A percentile compares a stretch with the other conserved stretches of the same genome.
phyloP scores from a whole-genome alignment of 2,797 vertebrate species.

The Sardinella longiceps region DNA sequence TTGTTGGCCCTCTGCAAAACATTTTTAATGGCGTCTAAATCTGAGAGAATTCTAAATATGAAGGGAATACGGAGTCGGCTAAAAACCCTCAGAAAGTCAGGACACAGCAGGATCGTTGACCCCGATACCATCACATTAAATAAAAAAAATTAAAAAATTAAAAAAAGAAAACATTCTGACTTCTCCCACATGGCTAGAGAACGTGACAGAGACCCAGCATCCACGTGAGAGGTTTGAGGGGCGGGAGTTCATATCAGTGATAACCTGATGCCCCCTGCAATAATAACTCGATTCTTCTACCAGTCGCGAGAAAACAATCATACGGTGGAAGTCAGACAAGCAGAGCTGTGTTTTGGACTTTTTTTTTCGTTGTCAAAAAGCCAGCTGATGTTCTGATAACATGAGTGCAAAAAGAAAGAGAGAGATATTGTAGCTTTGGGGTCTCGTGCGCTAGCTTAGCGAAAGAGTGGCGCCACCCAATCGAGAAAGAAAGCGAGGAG shows the following conservation, averaged over 20 bases:
- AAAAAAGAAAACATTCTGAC: not conserved
- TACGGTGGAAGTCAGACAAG: not conserved
- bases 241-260: not conserved
- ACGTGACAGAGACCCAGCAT: not conserved
- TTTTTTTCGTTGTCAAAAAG: not conserved
- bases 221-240: not conserved
- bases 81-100: not conserved
- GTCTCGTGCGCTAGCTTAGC: not conserved
- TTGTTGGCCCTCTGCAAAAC: not conserved
- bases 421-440: not conserved
- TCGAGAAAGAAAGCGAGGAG: not conserved
- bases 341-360: not conserved
- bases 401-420: not conserved
- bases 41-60: not conserved
- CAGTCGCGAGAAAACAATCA: not conserved
- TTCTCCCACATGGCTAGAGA: not conserved
- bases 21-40: not conserved
- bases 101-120: not conserved
- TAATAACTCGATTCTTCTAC: not conserved
- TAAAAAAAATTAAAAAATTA: not conserved
- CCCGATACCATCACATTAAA: not conserved
- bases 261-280: not conserved
- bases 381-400: conserved; percentile 1
- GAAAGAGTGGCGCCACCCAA: not conserved
- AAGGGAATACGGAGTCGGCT: not conserved